These are phyloP conservation scores for Notarius quadriscutis DNA, from an alignment of 2,113 vertebrate species.

Conservation along the genomic window DNA sequence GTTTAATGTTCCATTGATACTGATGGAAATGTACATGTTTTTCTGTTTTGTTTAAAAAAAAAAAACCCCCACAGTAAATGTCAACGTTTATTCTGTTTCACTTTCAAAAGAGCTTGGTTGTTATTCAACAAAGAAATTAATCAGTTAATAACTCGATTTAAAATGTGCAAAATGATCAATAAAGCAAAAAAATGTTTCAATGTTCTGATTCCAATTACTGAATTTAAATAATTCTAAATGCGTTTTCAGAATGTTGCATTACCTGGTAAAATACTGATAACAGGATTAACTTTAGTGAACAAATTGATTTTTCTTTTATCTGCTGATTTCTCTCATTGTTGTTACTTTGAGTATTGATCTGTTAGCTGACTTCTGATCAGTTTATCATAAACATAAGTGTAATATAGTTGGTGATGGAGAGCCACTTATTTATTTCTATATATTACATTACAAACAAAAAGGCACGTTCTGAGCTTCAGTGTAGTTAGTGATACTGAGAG, in stretches of 20 bases:
- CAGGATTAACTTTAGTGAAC: neutral
- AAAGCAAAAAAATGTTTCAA: neutral
- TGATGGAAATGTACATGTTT: neutral
- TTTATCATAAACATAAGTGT: neutral
- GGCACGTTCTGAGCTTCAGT: neutral
- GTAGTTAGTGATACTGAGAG: neutral
- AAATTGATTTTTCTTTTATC: neutral
- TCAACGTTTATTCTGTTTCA: neutral
- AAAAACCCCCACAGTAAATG: neutral
- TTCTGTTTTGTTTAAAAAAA: neutral
- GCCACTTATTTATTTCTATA: too few relatives aligned
- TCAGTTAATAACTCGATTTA: neutral
- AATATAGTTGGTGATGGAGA: neutral
- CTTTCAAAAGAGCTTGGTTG: neutral
- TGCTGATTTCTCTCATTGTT: neutral
- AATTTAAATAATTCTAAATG: neutral
- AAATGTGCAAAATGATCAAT: neutral
- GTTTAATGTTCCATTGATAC: neutral
- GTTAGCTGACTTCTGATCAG: neutral
- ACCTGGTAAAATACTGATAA: rapidly evolving
- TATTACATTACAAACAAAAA: too few relatives aligned
- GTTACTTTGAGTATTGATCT: neutral
- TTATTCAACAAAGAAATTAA: neutral
- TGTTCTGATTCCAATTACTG: neutral
- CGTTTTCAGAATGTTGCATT: neutral